Base-by-base conservation (phyloP, 1,140 invertebrate genomes). In the Gonatopus flavifemur region DNA sequence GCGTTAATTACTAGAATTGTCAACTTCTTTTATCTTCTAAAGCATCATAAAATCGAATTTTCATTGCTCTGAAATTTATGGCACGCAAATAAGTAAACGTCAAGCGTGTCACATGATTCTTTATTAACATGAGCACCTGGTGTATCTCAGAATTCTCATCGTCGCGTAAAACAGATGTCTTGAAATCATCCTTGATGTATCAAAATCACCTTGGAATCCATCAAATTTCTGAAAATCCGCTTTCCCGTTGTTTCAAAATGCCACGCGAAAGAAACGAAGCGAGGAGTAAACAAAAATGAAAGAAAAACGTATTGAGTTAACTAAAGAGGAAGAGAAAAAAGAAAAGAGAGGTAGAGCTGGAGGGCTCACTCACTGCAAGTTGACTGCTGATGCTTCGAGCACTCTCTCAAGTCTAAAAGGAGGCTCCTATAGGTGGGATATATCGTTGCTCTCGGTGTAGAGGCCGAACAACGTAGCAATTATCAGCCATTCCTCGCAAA, bases 401-500 rank as follows among this genome's bases (percentile, higher is more conserved):
- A 64, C 68, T 65, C 67, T n/a, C n/a, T n/a, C n/a, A n/a, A n/a
- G 59, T 70, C 67, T 73, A 71, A 68, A 72, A 69, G 66, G 67
- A 72, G 68, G 67, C 67, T 67, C n/a, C n/a, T n/a, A n/a, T 71
- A 70, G 67, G 55, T 64, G 66, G 70, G 69, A 76, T 76, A 76
- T 77, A n/a, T n/a, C n/a, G n/a, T n/a, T n/a, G n/a, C 69, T 73
- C 59, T 75, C 64, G 66, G 64, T 48, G n/a, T n/a, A 49, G 67
- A 72, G 70, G 57, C 67, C 67, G 62, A 75, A 74, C 70, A 77
- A 77, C 72, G 66, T 73, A 70, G 74, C 74, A 78, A 77, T 77
- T 78, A 77, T 77, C 70, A 77, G 68, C 73, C 74, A 76, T 78
- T 77, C 73, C 74, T 78, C 62, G 73, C 74, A 78, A 78, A 78